Conservation (phyloP, 2,797 vertebrate genomes). For the Scyliorhinus canicula region DNA sequence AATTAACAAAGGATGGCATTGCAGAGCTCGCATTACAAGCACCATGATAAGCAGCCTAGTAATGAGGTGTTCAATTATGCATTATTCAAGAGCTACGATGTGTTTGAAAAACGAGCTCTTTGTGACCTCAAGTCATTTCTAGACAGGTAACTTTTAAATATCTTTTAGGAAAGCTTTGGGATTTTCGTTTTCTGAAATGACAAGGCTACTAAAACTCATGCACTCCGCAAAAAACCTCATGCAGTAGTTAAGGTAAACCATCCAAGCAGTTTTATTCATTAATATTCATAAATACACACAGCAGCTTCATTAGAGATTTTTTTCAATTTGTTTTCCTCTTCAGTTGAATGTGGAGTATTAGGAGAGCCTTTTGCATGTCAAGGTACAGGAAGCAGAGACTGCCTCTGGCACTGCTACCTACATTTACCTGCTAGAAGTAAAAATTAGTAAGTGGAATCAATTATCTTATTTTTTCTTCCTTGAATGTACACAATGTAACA, state of each 20-base stretch:
- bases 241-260: slow-evolving; percentile 99
- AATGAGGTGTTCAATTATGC: slow-evolving; percentile 49
- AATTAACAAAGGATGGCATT: slow-evolving; percentile 48
- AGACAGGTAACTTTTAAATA: slow-evolving; percentile 66
- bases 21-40: slow-evolving; percentile 52
- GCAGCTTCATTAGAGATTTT: slow-evolving; percentile 98
- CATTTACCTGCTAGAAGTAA: slow-evolving; percentile 85
- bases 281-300: slow-evolving; percentile 99
- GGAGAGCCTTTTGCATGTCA: slow-evolving; percentile 83
- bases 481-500: slow-evolving; percentile 98
- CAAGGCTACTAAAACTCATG: slow-evolving; percentile 93
- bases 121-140: slow-evolving; percentile 47
- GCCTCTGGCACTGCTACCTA: slow-evolving; percentile 80
- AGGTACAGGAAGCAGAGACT: slow-evolving; percentile 76
- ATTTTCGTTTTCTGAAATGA: slow-evolving; percentile 64
- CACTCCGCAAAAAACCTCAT: slow-evolving; percentile 98
- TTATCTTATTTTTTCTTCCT: slow-evolving; percentile 73
- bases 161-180: slow-evolving; percentile 76
- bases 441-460: slow-evolving; percentile 96
- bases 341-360: slow-evolving; percentile 92
- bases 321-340: slow-evolving; percentile 71
- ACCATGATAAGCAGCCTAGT: slow-evolving; percentile 48
- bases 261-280: slow-evolving; percentile 99
- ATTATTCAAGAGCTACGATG: slow-evolving; percentile 61
- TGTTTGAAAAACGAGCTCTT: slow-evolving; percentile 45